phyloP scores from a whole-genome alignment of 2,113 vertebrate species.

The Passer montanus region DNA sequence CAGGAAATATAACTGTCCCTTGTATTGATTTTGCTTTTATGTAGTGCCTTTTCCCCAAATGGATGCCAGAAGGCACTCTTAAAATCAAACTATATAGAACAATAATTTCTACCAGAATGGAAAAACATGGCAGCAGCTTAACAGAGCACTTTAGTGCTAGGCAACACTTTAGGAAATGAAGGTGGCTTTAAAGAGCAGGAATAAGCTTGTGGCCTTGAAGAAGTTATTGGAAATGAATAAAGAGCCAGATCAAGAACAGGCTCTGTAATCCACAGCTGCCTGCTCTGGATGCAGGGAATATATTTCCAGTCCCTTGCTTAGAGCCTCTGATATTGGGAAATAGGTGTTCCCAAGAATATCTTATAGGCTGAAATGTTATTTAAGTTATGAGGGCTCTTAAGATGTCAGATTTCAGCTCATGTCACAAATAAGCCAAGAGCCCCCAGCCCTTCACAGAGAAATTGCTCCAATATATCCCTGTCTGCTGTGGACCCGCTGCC shows the following conservation, averaged over 20 bases:
- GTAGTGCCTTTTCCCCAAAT: slow-evolving; percentile 32
- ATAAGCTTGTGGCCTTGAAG: neutral
- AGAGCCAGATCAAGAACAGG: neutral
- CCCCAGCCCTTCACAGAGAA: neutral
- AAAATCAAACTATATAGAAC: slow-evolving; percentile 53
- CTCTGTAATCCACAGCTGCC: neutral
- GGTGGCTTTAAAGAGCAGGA: slow-evolving; percentile 3
- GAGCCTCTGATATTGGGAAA: neutral
- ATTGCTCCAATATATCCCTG: neutral
- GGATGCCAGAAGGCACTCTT: slow-evolving; percentile 40
- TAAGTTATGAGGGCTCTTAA: neutral
- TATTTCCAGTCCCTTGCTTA: neutral
- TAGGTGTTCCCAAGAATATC: neutral
- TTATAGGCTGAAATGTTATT: neutral
- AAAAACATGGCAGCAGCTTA: slow-evolving; percentile 49
- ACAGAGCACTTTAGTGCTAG: neutral
- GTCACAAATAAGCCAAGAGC: neutral
- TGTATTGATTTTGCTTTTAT: slow-evolving; percentile 37
- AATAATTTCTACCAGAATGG: slow-evolving; percentile 35
- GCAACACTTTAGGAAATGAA: slow-evolving; percentile 35
- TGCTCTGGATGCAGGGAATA: neutral
- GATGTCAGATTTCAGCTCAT: neutral
- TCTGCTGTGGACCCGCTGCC: neutral
- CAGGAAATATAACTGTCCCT: slow-evolving; percentile 35
- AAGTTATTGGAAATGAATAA: neutral